These are phyloP conservation scores for Platysternon megacephalum DNA, from an alignment of 2,113 vertebrate species.

Conservation along the genomic window DNA sequence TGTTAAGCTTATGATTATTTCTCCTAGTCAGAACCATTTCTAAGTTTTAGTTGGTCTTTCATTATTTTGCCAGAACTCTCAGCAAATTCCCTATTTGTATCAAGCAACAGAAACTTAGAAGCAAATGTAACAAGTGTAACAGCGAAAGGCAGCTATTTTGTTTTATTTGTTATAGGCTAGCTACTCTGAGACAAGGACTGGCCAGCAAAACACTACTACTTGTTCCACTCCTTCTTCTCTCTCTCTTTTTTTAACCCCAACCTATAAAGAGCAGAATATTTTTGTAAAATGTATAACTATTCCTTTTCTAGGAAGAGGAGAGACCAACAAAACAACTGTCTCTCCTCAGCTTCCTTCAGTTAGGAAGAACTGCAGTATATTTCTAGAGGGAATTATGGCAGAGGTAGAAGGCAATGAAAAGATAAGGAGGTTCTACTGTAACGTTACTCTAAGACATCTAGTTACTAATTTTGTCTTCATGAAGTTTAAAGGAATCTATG, in stretches of 20 bases:
- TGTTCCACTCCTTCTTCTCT: not conserved
- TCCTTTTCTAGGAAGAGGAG: constrained; percentile 24
- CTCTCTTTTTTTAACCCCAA: not conserved
- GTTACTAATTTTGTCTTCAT: constrained; percentile 70
- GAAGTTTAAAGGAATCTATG: constrained; percentile 67
- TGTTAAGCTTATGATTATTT: not conserved
- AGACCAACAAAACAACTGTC: not conserved
- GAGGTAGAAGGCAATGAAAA: constrained; percentile 77
- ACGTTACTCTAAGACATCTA: constrained; percentile 71
- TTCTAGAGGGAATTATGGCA: constrained; percentile 33
- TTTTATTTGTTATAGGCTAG: not conserved
- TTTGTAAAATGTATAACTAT: not conserved
- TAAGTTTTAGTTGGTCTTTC: constrained; percentile 27
- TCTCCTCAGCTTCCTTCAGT: constrained; percentile 32
- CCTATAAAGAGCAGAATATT: constrained; percentile 38
- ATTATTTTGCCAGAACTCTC: constrained; percentile 20
- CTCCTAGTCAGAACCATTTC: constrained; percentile 34
- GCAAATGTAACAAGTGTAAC: constrained; percentile 20
- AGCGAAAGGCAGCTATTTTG: constrained; percentile 30
- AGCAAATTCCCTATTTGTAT: constrained; percentile 49
- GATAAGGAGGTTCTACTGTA: constrained; percentile 62
- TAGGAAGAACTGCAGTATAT: not conserved
- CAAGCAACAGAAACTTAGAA: constrained; percentile 44
- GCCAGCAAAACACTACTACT: not conserved
- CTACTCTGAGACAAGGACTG: constrained; percentile 1